These are phyloP conservation scores for Napeogenes inachia DNA, from an alignment of 2,888 invertebrate genomes.

Conservation along the genomic window DNA sequence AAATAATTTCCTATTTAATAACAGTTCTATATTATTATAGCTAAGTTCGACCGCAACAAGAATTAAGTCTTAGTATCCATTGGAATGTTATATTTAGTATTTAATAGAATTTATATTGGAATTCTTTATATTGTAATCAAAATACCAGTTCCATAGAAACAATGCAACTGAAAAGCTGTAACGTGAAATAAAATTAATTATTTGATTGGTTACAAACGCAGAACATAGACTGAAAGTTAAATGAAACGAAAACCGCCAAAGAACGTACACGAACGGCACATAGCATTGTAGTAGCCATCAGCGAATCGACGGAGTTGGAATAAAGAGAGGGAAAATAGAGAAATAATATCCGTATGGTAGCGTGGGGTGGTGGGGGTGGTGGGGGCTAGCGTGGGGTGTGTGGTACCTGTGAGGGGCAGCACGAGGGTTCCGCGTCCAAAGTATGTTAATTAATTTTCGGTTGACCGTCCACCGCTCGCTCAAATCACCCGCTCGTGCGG, in stretches of 20 bases:
- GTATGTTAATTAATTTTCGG: conserved; percentile 78
- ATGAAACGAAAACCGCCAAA: conserved; percentile 11
- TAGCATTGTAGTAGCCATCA: conserved; percentile 18
- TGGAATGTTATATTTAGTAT: too few species aligned
- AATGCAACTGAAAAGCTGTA: neutral
- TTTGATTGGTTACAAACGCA: neutral
- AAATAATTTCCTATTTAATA: conserved; percentile 3
- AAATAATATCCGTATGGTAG: conserved; percentile 37
- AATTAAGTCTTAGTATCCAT: too few species aligned
- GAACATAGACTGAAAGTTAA: neutral
- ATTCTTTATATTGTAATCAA: too few species aligned
- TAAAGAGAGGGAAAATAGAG: conserved; percentile 36
- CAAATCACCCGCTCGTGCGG: conserved; percentile 67
- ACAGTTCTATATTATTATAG: too few species aligned
- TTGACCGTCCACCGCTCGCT: conserved; percentile 68
- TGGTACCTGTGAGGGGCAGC: conserved; percentile 47
- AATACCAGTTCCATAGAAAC: neutral
- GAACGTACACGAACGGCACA: conserved; percentile 9
- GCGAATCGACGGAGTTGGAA: conserved; percentile 27
- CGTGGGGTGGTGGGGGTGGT: conserved; percentile 34
- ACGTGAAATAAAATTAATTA: neutral
- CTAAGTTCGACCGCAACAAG: too few species aligned
- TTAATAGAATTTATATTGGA: too few species aligned
- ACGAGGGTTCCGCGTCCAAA: conserved; percentile 66
- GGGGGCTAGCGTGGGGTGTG: conserved; percentile 40